These are phyloP conservation scores for Vicugna pacos DNA, from an alignment of 2,113 vertebrate genomes.

Conservation along the genomic window DNA sequence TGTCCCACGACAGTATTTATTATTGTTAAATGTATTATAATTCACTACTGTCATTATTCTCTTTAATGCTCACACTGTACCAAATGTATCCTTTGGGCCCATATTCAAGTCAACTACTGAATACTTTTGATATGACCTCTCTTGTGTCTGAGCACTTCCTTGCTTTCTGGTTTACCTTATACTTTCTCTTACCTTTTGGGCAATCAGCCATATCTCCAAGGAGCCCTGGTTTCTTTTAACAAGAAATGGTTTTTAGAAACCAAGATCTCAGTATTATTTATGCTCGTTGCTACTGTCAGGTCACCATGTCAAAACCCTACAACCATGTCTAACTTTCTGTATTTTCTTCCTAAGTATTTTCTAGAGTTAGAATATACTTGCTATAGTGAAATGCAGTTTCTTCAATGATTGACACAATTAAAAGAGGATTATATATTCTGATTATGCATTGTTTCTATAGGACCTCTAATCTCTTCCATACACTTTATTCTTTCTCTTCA, in stretches of 20 bases:
- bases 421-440: background rate
- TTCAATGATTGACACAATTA: background rate
- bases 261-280: background rate
- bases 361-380: background rate
- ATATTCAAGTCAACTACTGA: background rate
- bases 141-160: background rate
- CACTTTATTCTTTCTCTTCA: background rate
- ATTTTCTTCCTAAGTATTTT: background rate
- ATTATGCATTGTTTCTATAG: background rate
- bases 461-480: background rate
- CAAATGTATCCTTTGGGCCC: background rate
- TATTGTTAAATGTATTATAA: background rate
- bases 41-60: background rate
- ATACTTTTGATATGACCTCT: background rate
- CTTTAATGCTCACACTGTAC: background rate
- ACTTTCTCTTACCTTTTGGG: background rate
- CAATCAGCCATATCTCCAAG: background rate
- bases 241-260: constrained; percentile 5
- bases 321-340: background rate
- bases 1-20: background rate
- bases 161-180: background rate
- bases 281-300: background rate
- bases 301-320: background rate
- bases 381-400: background rate
- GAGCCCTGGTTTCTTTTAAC: background rate